These are phyloP conservation scores for Glandiceps talaboti DNA, from an alignment of 53 echinoderm and acorn worm genomes.

Conservation along the genomic window DNA sequence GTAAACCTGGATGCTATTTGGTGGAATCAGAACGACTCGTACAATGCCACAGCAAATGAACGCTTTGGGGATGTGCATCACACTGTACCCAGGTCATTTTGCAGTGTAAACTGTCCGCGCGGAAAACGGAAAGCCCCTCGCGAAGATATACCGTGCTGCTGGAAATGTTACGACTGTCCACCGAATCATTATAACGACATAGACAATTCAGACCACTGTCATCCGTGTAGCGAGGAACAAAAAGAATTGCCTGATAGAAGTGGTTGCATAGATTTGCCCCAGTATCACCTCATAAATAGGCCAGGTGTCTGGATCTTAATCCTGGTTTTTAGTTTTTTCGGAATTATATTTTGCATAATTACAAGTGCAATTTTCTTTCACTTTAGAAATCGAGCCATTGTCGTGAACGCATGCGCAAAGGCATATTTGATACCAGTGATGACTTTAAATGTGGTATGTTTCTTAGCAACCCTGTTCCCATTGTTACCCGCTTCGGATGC, in stretches of 20 bases:
- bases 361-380: constrained; percentile 31
- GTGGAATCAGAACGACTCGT: no score
- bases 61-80: no score
- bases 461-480: constrained; percentile 33
- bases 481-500: constrained; percentile 26
- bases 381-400: constrained; percentile 28
- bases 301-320: constrained; percentile 25
- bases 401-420: constrained; percentile 43
- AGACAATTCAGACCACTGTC: constrained; percentile 42
- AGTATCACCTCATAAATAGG: constrained; percentile 16
- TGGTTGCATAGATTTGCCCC: constrained; percentile 39
- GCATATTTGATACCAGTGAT: constrained; percentile 28
- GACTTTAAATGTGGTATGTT: constrained; percentile 28
- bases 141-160: constrained; percentile 52
- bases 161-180: constrained; percentile 60
- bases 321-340: constrained; percentile 17
- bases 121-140: constrained; percentile 36
- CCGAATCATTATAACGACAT: constrained; percentile 41
- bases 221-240: constrained; percentile 39
- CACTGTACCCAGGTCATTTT: constrained; percentile 53
- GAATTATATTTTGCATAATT: constrained; percentile 19
- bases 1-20: no score
- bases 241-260: constrained; percentile 31
- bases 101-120: constrained; percentile 42
- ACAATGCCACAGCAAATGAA: no score